phyloP scores from a whole-genome alignment of 1,140 invertebrate species.

The Heliconius himera region DNA sequence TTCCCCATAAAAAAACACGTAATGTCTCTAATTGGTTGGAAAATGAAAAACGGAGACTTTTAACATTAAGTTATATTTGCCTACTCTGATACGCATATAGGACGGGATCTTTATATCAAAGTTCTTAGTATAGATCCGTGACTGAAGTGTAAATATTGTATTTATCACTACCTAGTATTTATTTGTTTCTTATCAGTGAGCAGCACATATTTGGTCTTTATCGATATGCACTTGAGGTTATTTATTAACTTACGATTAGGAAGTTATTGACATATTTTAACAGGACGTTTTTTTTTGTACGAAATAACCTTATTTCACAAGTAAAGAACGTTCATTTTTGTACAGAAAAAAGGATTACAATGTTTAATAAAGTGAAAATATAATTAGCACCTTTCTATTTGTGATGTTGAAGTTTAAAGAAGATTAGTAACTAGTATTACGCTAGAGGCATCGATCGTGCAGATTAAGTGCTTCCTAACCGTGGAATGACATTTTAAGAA shows the following conservation, averaged over 20 bases:
- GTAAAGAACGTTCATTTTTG: not conserved
- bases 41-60: too few species aligned
- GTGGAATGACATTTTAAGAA: too few species aligned
- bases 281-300: too few species aligned
- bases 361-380: not conserved
- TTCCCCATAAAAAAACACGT: too few species aligned
- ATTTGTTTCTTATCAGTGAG: not conserved
- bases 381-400: constrained; percentile 1
- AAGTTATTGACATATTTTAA: not conserved
- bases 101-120: not conserved
- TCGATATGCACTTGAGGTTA: not conserved
- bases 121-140: not conserved
- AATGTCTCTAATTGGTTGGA: not conserved
- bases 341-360: not conserved
- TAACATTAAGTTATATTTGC: too few species aligned
- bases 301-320: not conserved
- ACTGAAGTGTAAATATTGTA: not conserved
- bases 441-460: too few species aligned
- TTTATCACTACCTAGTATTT: not conserved
- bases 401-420: not conserved
- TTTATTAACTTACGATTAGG: not conserved
- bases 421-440: not conserved
- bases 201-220: not conserved
- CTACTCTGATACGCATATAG: not conserved
- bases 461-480: too few species aligned